phyloP scores from a whole-genome alignment of 2,888 invertebrate species.

The Seira sanloemensis region DNA sequence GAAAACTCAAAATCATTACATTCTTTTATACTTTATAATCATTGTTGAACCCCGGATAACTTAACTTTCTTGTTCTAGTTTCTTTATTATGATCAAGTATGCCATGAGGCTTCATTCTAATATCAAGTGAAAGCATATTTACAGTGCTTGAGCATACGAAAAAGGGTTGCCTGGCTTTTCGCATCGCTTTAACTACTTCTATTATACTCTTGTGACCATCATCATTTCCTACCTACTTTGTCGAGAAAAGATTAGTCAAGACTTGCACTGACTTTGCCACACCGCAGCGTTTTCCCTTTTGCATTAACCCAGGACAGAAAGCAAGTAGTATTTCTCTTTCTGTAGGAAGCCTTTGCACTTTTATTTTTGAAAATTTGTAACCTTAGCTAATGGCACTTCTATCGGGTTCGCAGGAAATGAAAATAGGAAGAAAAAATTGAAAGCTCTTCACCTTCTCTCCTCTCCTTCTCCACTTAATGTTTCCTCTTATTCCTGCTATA shows the following conservation, averaged over 20 bases:
- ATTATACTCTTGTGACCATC: not conserved
- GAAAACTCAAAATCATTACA: no score
- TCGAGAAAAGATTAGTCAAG: not conserved
- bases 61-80: no score
- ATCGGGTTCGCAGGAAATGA: conserved; percentile 39
- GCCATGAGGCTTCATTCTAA: conserved; percentile 52
- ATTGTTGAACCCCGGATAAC: no score
- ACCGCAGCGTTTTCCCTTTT: not conserved
- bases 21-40: no score
- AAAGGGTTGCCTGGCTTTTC: not conserved
- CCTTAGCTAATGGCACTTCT: conserved; percentile 31
- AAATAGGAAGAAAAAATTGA: conserved; percentile 45
- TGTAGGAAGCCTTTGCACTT: conserved; percentile 31
- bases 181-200: not conserved
- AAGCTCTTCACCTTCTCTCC: conserved; percentile 25
- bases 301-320: not conserved
- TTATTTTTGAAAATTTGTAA: conserved; percentile 12
- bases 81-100: conserved; percentile 20
- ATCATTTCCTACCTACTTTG: not conserved
- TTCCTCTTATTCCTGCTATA: conserved; percentile 19
- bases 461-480: conserved; percentile 25
- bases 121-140: conserved; percentile 22
- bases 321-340: not conserved
- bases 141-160: not conserved
- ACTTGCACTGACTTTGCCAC: not conserved